phyloP scores from a whole-genome alignment of 2,888 invertebrate genomes.

The Aromia moschata region DNA sequence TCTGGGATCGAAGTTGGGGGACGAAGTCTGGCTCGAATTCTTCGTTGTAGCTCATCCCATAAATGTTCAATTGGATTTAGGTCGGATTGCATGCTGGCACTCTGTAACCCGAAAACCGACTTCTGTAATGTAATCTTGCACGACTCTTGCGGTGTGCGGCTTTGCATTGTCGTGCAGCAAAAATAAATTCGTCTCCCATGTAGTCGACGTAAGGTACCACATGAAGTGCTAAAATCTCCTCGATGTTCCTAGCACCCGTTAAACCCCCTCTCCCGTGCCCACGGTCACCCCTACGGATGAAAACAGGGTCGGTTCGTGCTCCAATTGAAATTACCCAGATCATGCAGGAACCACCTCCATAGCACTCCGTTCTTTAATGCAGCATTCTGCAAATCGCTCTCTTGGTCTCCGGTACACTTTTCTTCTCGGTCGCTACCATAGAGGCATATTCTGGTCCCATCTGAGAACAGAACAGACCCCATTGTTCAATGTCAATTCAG shows the following conservation, averaged over 20 bases:
- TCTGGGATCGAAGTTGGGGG: constrained; percentile 28
- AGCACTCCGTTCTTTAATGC: constrained; percentile 14
- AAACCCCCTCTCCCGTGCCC: constrained; percentile 12
- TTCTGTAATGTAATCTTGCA: constrained; percentile 30
- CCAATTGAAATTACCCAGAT: constrained; percentile 21
- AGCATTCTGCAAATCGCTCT: constrained; percentile 23
- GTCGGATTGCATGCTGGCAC: constrained; percentile 10
- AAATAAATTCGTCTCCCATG: constrained; percentile 27
- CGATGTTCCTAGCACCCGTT: constrained; percentile 27
- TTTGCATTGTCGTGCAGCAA: constrained; percentile 31
- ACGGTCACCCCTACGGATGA: constrained; percentile 26
- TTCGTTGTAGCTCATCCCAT: constrained; percentile 21
- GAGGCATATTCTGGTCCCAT: constrained; percentile 42
- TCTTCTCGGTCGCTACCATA: constrained; percentile 40
- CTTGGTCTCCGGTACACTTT: constrained; percentile 32
- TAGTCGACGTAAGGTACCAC: constrained; percentile 31
- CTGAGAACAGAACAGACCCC: constrained; percentile 42
- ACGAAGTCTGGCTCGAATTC: constrained; percentile 17
- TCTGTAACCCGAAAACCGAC: constrained; percentile 1
- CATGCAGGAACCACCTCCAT: constrained; percentile 22
- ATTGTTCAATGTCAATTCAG: constrained; percentile 42
- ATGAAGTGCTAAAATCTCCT: constrained; percentile 27
- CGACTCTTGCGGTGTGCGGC: constrained; percentile 31
- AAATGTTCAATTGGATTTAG: constrained; percentile 21
- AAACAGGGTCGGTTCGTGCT: constrained; percentile 22